A percentile compares a stretch with the other conserved stretches of the same genome.
phyloP scores from a whole-genome alignment of 2,113 vertebrate species.

The Microcebus griseorufus region DNA sequence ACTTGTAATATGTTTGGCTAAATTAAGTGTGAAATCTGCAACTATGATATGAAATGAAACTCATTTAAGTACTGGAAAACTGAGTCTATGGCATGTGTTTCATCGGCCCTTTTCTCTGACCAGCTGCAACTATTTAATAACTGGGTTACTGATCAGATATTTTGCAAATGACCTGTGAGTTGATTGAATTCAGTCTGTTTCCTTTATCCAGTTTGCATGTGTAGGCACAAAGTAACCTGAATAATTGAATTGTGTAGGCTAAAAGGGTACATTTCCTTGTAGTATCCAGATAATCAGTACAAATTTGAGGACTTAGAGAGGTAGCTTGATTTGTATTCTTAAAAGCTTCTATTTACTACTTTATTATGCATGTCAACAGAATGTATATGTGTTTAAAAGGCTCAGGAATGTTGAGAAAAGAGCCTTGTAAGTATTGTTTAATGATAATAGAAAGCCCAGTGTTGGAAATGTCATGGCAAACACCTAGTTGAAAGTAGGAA shows the following conservation, averaged over 20 bases:
- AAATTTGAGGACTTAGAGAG: not conserved
- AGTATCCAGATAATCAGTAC: not conserved
- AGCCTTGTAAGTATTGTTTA: not conserved
- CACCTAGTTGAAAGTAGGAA: not conserved
- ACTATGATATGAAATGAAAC: not conserved
- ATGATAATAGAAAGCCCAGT: not conserved
- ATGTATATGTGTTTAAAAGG: not conserved
- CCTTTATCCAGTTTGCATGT: not conserved
- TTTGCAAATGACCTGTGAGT: not conserved
- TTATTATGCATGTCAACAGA: not conserved
- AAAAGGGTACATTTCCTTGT: not conserved
- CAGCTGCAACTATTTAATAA: not conserved
- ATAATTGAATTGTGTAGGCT: not conserved
- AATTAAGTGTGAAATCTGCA: slow-evolving; percentile 12
- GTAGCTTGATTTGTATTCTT: not conserved
- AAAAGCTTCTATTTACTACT: not conserved
- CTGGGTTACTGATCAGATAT: not conserved
- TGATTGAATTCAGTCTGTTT: not conserved
- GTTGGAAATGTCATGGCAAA: not conserved
- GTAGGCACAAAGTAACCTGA: slow-evolving; percentile 17
- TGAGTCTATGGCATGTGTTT: not conserved
- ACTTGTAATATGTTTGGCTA: not conserved
- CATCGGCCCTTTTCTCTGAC: not conserved
- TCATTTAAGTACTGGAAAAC: not conserved
- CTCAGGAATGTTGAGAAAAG: not conserved